A percentile compares a stretch with the other conserved stretches of the same genome.
phyloP scores from a whole-genome alignment of 2,113 vertebrate species.

The Melanocharis versteri region DNA sequence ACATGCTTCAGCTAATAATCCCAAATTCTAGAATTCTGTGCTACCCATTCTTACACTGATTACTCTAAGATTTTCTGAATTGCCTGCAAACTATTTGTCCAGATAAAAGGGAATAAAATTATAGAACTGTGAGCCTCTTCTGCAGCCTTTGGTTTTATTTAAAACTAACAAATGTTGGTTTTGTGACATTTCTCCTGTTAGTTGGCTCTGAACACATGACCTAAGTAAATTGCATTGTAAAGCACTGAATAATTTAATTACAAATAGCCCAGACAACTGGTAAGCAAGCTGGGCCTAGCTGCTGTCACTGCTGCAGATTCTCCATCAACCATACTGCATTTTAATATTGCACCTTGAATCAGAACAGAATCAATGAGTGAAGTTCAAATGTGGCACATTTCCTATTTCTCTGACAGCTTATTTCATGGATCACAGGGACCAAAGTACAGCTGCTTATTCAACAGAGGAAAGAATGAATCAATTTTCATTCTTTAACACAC shows the following conservation, averaged over 20 bases:
- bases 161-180: neutral
- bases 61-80: neutral
- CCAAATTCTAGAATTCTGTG: neutral
- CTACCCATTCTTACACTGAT: neutral
- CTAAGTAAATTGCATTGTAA: neutral
- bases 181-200: neutral
- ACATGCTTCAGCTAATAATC: neutral
- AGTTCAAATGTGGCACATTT: constrained; percentile 64
- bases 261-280: neutral
- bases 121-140: neutral
- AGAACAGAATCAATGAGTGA: constrained; percentile 28
- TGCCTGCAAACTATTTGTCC: neutral
- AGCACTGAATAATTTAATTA: constrained; percentile 14
- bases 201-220: neutral
- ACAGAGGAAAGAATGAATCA: constrained; percentile 70
- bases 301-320: neutral
- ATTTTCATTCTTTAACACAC: constrained; percentile 72
- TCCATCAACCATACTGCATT: neutral
- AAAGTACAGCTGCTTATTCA: constrained; percentile 73
- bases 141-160: neutral
- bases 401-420: constrained; percentile 71
- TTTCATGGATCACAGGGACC: constrained; percentile 77
- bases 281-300: neutral
- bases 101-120: neutral
- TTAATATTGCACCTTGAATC: neutral